Base-by-base conservation (phyloP, 2,797 vertebrate species). In the Adelosebastes latens region DNA sequence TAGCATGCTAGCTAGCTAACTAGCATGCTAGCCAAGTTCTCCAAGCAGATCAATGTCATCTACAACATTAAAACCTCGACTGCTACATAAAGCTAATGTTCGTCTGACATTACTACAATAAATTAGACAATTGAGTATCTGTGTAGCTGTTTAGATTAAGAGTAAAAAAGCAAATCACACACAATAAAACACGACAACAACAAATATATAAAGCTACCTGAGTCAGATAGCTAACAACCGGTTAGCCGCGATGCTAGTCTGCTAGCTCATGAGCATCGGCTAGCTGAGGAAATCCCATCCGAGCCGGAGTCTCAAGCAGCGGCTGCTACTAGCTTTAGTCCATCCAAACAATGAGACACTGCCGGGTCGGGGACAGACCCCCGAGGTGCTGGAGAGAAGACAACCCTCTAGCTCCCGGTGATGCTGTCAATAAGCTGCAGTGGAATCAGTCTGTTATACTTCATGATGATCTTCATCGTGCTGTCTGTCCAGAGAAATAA, bases 181-280 rank as follows among this genome's bases (percentile, higher is more conserved):
- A 73, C 2, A 29, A 24, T 12, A 81, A 55, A 72, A 78, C 34
- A 83, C 2, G 22, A 59, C 8, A 27, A 34, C 83, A 80, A 82
- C 69, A 83, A 16, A 42, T 7, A 74, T 42, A 34, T 14, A 42
- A 56, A 14, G 83, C 71, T 93, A 94, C 93, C 93, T 93, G 79
- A 81, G 81, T 91, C 85, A 83, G 82, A 71, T 24, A 79, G 91
- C 91, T 88, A 88, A 80, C 77, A 52, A 80, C 92, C 91, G 91
- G 94, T 92, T 94, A 93, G 91, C 93, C 70, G 58, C 81, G 74
- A 71, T 84, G 91, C 91, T 91, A 92, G 58, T 87, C 81, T 83
- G 82, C 89, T 77, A 85, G 89, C 46, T 32, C 89, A 75, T 92
- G 93, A 90, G 92, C 91, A 61, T 82, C 89, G 81, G 91, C 91